A percentile compares a stretch with the other conserved stretches of the same genome.
phyloP scores from a whole-genome alignment of 2,888 invertebrate genomes.

The Apodemia duryi region DNA sequence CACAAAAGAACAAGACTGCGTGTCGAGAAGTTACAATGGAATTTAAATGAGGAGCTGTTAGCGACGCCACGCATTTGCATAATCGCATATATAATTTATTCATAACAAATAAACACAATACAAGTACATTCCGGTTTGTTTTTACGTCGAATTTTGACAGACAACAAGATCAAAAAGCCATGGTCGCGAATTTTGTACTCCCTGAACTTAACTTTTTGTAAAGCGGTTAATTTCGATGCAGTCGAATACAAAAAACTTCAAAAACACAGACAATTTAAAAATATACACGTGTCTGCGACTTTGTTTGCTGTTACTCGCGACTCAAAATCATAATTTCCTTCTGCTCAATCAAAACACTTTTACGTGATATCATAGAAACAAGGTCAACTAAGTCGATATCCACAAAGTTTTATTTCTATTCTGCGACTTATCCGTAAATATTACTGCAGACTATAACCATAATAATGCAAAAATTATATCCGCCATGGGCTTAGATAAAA shows the following conservation, averaged over 20 bases:
- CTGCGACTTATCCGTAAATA: no score
- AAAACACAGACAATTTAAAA: neutral
- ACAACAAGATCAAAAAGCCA: conserved; percentile 5
- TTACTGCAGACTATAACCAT: no score
- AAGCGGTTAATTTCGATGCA: neutral
- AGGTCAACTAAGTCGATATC: no score
- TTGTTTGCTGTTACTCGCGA: no score
- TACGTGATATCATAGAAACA: no score
- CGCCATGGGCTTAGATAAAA: neutral
- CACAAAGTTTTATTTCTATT: no score
- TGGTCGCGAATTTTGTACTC: neutral
- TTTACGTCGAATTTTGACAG: conserved; percentile 7
- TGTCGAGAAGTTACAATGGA: conserved; percentile 60
- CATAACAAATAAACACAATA: conserved; percentile 59
- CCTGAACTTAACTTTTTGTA: neutral
- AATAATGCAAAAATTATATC: no score
- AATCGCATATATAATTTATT: conserved; percentile 64
- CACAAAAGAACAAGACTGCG: conserved; percentile 53
- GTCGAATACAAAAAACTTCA: neutral
- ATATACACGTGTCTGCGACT: no score
- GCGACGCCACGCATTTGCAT: conserved; percentile 65
- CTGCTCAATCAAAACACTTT: no score
- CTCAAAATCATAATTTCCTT: no score
- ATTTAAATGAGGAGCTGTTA: conserved; percentile 70
- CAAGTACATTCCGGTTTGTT: conserved; percentile 30